Evolutionary conservation across 2,113 vertebrate species (phyloP).

Genomic region (Menura novaehollandiae): DNA sequence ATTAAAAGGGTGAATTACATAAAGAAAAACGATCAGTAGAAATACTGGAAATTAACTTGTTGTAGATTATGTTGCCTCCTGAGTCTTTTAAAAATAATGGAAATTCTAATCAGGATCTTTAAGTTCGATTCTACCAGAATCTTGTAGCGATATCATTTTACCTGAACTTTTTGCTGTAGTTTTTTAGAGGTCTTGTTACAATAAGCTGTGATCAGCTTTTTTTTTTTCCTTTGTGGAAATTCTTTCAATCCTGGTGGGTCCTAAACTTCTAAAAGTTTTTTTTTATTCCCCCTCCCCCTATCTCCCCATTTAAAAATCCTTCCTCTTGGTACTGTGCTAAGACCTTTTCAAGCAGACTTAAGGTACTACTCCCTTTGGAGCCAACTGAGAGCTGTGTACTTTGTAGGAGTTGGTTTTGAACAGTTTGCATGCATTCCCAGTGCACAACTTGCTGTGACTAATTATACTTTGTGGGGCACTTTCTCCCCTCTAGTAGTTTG

Average conservation of each 20-base stretch:
- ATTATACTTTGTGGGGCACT: neutral
- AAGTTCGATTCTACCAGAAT: neutral
- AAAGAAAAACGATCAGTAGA: neutral
- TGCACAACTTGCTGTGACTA: neutral
- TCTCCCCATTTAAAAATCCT: neutral
- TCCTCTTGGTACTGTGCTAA: neutral
- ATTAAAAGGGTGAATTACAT: neutral
- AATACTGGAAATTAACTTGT: neutral
- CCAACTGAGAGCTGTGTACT: neutral
- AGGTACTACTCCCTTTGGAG: neutral
- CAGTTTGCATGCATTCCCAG: neutral
- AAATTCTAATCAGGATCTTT: neutral
- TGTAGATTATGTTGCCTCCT: neutral
- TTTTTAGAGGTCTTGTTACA: neutral
- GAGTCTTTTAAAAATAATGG: neutral
- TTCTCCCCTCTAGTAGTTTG: neutral
- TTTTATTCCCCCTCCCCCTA: accelerated
- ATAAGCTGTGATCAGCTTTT: neutral
- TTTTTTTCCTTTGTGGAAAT: neutral
- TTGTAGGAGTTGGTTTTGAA: neutral
- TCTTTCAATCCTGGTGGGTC: neutral
- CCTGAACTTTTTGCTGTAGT: neutral
- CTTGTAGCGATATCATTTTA: neutral
- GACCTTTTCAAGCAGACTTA: neutral
- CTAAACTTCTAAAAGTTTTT: neutral